A percentile compares a stretch with the other conserved stretches of the same genome.
Conservation (phyloP, 2,113 vertebrate genomes). For the Dromiciops gliroides region DNA sequence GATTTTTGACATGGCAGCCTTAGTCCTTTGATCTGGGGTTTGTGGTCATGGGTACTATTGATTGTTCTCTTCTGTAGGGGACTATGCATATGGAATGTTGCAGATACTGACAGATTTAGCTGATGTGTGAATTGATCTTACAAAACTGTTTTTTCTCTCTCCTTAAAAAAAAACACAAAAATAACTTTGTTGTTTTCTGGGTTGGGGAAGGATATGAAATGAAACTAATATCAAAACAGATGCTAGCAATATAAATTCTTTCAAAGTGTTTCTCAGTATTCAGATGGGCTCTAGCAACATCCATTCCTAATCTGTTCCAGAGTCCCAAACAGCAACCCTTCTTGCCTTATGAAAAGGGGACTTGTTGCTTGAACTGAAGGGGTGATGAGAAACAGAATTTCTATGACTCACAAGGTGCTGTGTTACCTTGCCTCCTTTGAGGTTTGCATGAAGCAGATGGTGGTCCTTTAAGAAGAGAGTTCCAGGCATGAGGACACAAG, state of each 20-base stretch:
- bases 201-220: background rate
- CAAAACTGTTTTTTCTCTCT: too few relatives aligned
- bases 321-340: background rate
- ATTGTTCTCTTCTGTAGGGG: background rate
- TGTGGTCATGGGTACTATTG: background rate
- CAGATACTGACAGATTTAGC: too few relatives aligned
- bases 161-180: too few relatives aligned
- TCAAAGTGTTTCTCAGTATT: background rate
- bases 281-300: background rate
- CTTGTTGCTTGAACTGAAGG: background rate
- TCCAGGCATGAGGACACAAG: background rate
- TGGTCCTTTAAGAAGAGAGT: background rate
- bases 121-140: too few relatives aligned
- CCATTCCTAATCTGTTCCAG: background rate
- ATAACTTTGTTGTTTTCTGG: too few relatives aligned
- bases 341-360: background rate
- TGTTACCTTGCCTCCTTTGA: too few relatives aligned
- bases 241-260: background rate
- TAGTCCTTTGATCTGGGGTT: background rate
- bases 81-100: too few relatives aligned
- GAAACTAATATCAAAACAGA: background rate
- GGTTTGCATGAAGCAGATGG: too few relatives aligned
- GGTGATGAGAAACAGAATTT: too few relatives aligned
- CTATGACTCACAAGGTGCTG: too few relatives aligned
- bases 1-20: background rate